These are phyloP conservation scores for Echinarachnius parma DNA, from an alignment of 53 echinoderm and acorn worm species.

Conservation along the genomic window DNA sequence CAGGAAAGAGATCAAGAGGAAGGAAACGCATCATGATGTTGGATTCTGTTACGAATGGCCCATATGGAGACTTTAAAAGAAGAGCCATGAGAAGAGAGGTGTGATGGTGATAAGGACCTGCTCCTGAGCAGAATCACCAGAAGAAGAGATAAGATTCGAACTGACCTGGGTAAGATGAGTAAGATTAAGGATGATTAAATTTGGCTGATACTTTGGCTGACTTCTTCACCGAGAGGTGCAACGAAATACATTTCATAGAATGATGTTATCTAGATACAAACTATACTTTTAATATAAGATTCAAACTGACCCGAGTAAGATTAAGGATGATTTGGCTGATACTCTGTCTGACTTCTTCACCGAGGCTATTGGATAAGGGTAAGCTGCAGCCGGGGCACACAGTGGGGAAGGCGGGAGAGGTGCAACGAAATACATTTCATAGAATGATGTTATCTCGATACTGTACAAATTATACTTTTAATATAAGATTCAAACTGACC, in stretches of 20 bases:
- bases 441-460: neutral
- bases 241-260: too few relatives aligned
- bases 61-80: too few relatives aligned
- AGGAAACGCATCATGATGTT: too few relatives aligned
- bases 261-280: too few relatives aligned
- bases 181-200: conserved; percentile 55
- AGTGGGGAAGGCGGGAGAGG: too few relatives aligned
- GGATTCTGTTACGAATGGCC: too few relatives aligned
- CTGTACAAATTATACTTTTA: neutral
- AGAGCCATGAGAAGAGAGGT: too few relatives aligned
- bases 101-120: too few relatives aligned
- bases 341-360: neutral
- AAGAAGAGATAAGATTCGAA: neutral
- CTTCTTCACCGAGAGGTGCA: too few relatives aligned
- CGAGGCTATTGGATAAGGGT: neutral
- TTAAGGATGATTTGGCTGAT: conserved; percentile 1
- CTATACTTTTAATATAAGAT: too few relatives aligned
- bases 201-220: conserved; percentile 58
- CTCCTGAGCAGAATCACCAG: too few relatives aligned
- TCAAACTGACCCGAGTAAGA: neutral
- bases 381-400: neutral
- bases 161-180: conserved; percentile 68
- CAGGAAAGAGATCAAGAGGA: too few relatives aligned
- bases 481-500: conserved; percentile 14
- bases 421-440: conserved; percentile 44